Base-by-base conservation (phyloP, 2,113 vertebrate genomes). In the Scalopus aquaticus region DNA sequence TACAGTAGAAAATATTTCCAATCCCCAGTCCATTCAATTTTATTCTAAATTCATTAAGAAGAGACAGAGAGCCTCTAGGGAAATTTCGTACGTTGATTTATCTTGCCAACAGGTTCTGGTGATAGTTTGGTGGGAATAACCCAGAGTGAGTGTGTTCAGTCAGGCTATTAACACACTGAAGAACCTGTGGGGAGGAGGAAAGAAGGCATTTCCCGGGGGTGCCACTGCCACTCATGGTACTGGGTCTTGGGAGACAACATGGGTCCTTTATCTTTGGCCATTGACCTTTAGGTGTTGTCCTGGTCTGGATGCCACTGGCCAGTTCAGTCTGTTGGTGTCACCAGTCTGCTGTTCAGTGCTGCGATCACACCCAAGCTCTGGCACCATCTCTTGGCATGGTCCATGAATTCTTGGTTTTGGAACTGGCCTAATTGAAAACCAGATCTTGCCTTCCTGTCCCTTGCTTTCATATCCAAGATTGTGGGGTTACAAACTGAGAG, bases 321-420 rank as follows among this genome's bases (percentile, higher is more conserved):
- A 58, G 37, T 51, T 39, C 24, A 88, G 44, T 42, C 42, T n/a
- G 60, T 22, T 12, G 44, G 28, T 39, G 22, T 49, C n/a, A 7
- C 28, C 22, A 24, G 13, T 83, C 42, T 54, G 62, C 22, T 54
- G 22, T 3, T 26, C 15, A 39, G 3, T 19, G 39, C 37, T 37
- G n/a, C 24, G 30, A 16, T 74, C 37, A 49, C 26, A 22, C 22
- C 19, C n/a, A 22, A 0, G 8, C 28, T 2, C 6, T 15, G 30
- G 39, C 0, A 6, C 30, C n/a, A 11, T 62, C 54, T 42, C 16
- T 51, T 35, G 42, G 30, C 3, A 6, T 32, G 24, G 1, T 20
- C 35, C 19, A 12, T 4, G 20, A 30, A 58, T 95, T 70, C 17
- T 16, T 73, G 32, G 42, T 28, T 35, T 74, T 82, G 46, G 9